Evolutionary conservation across 2,888 invertebrate genomes (phyloP).

Genomic region (Philaethria dido): DNA sequence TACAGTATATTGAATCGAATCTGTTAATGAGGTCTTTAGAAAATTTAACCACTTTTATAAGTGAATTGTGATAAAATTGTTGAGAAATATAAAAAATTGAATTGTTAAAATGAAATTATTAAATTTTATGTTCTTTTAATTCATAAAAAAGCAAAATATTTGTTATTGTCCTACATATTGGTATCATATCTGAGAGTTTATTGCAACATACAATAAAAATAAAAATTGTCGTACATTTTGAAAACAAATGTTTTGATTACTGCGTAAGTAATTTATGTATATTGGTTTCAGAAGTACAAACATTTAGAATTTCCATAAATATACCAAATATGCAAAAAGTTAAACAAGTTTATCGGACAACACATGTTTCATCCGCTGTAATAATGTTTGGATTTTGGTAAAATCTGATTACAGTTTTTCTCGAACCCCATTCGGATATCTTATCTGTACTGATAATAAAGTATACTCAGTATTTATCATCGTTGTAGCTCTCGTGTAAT

Average conservation of each 20-base stretch:
- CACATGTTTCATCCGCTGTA: constrained; percentile 15
- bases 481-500: constrained; percentile 26
- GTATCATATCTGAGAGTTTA: not conserved
- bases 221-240: constrained; percentile 5
- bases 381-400: constrained; percentile 19
- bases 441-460: constrained; percentile 43
- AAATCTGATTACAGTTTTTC: constrained; percentile 40
- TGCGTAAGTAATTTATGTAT: not conserved
- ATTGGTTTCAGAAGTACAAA: constrained; percentile 6
- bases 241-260: not conserved
- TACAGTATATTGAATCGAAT: not conserved
- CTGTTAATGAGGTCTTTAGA: not conserved
- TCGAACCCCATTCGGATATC: constrained; percentile 41
- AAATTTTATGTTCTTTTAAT: too few species aligned
- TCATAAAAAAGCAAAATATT: too few species aligned
- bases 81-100: too few species aligned
- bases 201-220: not conserved
- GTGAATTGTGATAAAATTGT: not conserved
- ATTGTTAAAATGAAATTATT: too few species aligned
- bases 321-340: constrained; percentile 9
- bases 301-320: constrained; percentile 8
- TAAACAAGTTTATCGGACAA: constrained; percentile 24
- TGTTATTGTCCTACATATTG: too few species aligned
- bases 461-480: constrained; percentile 20
- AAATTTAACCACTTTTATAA: not conserved